These are phyloP conservation scores for Mycalesis mineus DNA, from an alignment of 2,888 invertebrate genomes.

Conservation along the genomic window DNA sequence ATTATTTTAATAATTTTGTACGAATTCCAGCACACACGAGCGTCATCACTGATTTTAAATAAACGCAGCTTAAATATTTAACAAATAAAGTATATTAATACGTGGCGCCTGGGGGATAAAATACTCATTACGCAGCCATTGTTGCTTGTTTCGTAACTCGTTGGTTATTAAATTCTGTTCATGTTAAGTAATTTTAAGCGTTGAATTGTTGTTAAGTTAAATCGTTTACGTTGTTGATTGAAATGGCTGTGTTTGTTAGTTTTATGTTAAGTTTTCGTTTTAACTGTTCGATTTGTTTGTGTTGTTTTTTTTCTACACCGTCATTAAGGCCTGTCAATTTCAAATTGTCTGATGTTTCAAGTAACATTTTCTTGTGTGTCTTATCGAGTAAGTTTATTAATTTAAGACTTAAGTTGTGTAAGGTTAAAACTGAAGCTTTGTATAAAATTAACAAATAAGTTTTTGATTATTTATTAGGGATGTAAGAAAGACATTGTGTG, in stretches of 20 bases:
- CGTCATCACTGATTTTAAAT: slow-evolving; percentile 24
- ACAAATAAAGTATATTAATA: slow-evolving; percentile 31
- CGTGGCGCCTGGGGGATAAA: slow-evolving; percentile 48
- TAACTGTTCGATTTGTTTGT: slow-evolving; percentile 42
- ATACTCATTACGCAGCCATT: slow-evolving; percentile 52
- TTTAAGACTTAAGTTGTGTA: slow-evolving; percentile 43
- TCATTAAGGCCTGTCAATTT: slow-evolving; percentile 62
- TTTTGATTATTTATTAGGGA: slow-evolving; percentile 54
- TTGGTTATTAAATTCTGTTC: slow-evolving; percentile 45
- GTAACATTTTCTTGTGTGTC: slow-evolving; percentile 18
- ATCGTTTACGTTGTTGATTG: slow-evolving; percentile 55
- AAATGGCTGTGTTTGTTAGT: slow-evolving; percentile 76
- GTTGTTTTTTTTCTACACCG: slow-evolving; percentile 60
- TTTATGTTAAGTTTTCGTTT: slow-evolving; percentile 78
- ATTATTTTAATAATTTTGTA: slow-evolving; percentile 1
- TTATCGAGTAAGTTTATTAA: slow-evolving; percentile 29
- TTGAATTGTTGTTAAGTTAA: slow-evolving; percentile 72
- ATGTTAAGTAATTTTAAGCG: slow-evolving; percentile 64
- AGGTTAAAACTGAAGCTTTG: slow-evolving; percentile 79
- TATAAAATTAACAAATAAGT: slow-evolving; percentile 74
- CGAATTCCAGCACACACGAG: slow-evolving; percentile 13
- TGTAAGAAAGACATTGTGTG: slow-evolving; percentile 53
- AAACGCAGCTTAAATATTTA: slow-evolving; percentile 29
- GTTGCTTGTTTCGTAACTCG: slow-evolving; percentile 37
- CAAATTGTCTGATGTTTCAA: slow-evolving; percentile 11